phyloP scores from a whole-genome alignment of 2,888 invertebrate genomes.

The Leucozona laternaria region DNA sequence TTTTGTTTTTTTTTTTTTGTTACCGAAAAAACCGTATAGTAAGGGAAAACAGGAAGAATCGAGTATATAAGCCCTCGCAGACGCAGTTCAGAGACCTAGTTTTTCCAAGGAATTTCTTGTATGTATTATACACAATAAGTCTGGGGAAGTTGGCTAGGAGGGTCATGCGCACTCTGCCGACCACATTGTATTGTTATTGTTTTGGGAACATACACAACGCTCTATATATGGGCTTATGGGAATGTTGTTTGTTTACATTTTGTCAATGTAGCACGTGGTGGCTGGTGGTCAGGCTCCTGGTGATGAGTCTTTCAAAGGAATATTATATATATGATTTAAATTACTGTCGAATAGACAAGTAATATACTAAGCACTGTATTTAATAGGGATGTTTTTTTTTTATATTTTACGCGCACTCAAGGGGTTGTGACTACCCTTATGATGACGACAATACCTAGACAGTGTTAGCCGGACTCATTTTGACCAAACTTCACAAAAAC shows the following conservation, averaged over 20 bases:
- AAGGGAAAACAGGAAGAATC: slow-evolving; percentile 28
- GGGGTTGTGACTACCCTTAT: no score
- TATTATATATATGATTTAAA: background rate
- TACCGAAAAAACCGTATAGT: slow-evolving; percentile 40
- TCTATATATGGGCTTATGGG: background rate
- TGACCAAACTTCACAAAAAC: no score
- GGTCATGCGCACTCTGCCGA: slow-evolving; percentile 46
- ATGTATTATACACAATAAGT: background rate
- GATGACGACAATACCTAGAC: no score
- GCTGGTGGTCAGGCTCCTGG: slow-evolving; percentile 8
- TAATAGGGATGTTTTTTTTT: no score
- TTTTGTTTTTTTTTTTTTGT: slow-evolving; percentile 5
- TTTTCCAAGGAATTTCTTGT: slow-evolving; percentile 34
- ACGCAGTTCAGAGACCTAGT: slow-evolving; percentile 74
- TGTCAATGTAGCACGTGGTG: slow-evolving; percentile 63
- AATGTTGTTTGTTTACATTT: slow-evolving; percentile 70
- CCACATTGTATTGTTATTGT: slow-evolving; percentile 54
- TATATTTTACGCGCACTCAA: no score
- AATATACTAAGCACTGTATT: background rate
- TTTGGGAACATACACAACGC: background rate
- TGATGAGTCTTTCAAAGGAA: background rate
- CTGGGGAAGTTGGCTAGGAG: slow-evolving; percentile 51
- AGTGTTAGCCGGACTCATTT: no score
- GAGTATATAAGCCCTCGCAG: slow-evolving; percentile 61
- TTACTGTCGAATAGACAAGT: slow-evolving; percentile 6